Evolutionary conservation across 2,113 vertebrate genomes (phyloP).

Genomic region (Puma concolor): DNA sequence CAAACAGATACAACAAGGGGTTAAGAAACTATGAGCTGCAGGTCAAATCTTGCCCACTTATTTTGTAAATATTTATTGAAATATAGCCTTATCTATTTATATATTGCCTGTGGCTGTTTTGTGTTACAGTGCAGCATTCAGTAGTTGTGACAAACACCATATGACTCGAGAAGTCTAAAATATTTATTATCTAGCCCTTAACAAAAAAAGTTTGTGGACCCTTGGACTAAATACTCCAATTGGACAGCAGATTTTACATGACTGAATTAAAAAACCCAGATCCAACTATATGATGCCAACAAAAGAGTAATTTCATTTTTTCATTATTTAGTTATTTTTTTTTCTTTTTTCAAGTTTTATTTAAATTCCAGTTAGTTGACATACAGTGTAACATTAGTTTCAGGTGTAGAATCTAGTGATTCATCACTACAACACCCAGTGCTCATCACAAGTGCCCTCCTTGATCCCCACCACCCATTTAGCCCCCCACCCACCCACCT

Average conservation of each 20-base stretch:
- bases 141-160: background rate
- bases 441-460: background rate
- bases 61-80: background rate
- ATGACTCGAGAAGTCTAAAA: background rate
- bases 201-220: background rate
- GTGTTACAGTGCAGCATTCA: background rate
- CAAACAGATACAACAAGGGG: background rate
- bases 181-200: background rate
- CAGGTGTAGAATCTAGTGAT: background rate
- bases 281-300: background rate
- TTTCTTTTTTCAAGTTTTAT: background rate
- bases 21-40: background rate
- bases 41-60: background rate
- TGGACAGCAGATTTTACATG: background rate
- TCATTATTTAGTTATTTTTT: background rate
- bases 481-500: background rate
- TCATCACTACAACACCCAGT: background rate
- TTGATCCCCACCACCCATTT: background rate
- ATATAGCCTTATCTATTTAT: background rate
- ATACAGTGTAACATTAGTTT: background rate
- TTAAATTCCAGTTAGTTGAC: background rate
- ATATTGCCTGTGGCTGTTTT: background rate
- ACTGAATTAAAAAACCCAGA: background rate
- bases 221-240: background rate
- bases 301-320: background rate